Conservation (phyloP, 2,113 vertebrate species). For the Pavo muticus region DNA sequence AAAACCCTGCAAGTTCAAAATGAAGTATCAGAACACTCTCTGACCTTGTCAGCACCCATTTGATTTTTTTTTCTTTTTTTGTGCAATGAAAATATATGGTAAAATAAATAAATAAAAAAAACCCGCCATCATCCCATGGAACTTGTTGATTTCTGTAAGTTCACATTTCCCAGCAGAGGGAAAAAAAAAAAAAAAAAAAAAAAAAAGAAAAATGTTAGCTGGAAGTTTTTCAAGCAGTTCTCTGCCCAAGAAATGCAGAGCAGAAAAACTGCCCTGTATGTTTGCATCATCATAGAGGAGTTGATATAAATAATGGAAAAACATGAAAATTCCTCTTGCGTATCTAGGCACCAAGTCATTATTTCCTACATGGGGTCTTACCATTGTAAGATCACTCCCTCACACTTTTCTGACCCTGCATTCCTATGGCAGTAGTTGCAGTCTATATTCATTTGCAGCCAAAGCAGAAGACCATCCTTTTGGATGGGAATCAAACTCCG, state of each 20-base stretch:
- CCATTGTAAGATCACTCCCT: background rate
- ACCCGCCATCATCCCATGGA: slow-evolving; percentile 11
- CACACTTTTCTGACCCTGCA: background rate
- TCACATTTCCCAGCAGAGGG: background rate
- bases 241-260: background rate
- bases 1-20: slow-evolving; percentile 27
- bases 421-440: fast-evolving
- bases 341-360: background rate
- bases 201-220: background rate
- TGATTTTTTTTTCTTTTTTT: background rate
- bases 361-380: background rate
- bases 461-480: background rate
- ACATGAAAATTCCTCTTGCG: background rate
- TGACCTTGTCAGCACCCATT: slow-evolving; percentile 27
- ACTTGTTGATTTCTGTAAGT: slow-evolving; percentile 38
- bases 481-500: too few species aligned
- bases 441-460: background rate
- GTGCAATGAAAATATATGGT: background rate
- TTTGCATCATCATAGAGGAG: background rate
- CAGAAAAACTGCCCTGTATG: background rate
- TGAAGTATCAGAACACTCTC: slow-evolving; percentile 15
- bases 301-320: background rate
- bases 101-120: background rate
- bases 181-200: background rate
- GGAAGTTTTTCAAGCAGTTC: slow-evolving; percentile 1